Base-by-base conservation (phyloP, 2,888 invertebrate genomes). In the Minunthozetes semirufus region DNA sequence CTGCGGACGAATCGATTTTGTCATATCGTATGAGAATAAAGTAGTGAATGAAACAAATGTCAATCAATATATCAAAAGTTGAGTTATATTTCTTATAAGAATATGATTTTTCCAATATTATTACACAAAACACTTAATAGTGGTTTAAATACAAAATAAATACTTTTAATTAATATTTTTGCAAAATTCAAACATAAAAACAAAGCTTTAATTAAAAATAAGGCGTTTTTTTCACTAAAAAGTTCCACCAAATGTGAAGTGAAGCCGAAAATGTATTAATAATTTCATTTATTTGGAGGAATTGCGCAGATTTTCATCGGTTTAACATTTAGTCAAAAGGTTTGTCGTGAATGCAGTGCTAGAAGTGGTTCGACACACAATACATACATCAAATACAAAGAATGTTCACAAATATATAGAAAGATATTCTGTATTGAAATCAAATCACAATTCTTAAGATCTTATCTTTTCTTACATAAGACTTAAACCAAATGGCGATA, bases 241-340 rank as follows among this genome's bases (percentile, higher is more conserved):
- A 50, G 50, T 50, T 50, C 50, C 50, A 50, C 50, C 50, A 50
- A 50, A 50, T 50, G 50, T 50, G 50, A 50, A 50, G 17, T 50
- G 50, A 50, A 50, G 50, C 50, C 19, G 50, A 50, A 50, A 50
- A n/a, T n/a, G 17, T 15, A 50, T 19, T 19, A 50, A 50, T 50
- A 50, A 4, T 50, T 50, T 50, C 50, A 19, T n/a, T 46, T 46
- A 46, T 15, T n/a, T 33, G 33, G 33, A 33, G 11, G 50, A 15
- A 50, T n/a, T 50, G 50, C 50, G 50, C 50, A 50, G 50, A 50
- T 50, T 50, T 50, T 50, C 50, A 50, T 50, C 50, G 50, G 33
- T 50, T 50, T 50, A 50, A 50, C 50, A 50, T 50, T 50, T 50
- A 6, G 17, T 33, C 50, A 33, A 50, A 50, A 6, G n/a, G 5